Evolutionary conservation across 2,888 invertebrate genomes (phyloP).

Genomic region (Eristalis arbustorum): DNA sequence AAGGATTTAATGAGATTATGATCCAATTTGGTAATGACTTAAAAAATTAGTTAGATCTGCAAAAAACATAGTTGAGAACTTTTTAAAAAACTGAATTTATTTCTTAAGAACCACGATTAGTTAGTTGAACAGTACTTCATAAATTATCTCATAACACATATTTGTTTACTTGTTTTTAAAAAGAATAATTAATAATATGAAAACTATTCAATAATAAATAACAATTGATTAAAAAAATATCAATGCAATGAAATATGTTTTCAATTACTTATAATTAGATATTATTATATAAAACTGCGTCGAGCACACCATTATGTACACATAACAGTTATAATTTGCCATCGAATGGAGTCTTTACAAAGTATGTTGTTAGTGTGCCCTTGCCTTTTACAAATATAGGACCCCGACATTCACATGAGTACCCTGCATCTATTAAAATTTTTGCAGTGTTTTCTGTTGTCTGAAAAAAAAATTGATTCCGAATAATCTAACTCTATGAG

Average conservation of each 20-base stretch:
- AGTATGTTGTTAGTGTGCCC: constrained; percentile 93
- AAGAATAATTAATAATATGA: background rate
- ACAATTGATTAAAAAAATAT: background rate
- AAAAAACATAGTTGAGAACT: no score
- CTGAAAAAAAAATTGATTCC: constrained; percentile 80
- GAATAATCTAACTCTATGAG: background rate
- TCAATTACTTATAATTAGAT: background rate
- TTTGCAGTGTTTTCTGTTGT: constrained; percentile 91
- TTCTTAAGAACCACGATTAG: background rate
- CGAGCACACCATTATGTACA: no score
- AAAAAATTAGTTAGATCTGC: no score
- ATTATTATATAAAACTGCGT: no score
- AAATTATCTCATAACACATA: background rate
- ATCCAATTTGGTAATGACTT: no score
- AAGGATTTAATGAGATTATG: no score
- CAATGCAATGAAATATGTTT: background rate
- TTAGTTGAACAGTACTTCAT: no score
- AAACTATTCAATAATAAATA: background rate
- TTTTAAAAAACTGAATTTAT: background rate
- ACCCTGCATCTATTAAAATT: constrained; percentile 91
- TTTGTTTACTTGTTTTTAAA: background rate
- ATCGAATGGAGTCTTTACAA: constrained; percentile 92
- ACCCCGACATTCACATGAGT: constrained; percentile 93
- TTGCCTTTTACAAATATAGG: constrained; percentile 97
- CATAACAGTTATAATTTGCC: constrained; percentile 80